Conservation (phyloP, 2,888 invertebrate genomes). For the Calameuta idolon region DNA sequence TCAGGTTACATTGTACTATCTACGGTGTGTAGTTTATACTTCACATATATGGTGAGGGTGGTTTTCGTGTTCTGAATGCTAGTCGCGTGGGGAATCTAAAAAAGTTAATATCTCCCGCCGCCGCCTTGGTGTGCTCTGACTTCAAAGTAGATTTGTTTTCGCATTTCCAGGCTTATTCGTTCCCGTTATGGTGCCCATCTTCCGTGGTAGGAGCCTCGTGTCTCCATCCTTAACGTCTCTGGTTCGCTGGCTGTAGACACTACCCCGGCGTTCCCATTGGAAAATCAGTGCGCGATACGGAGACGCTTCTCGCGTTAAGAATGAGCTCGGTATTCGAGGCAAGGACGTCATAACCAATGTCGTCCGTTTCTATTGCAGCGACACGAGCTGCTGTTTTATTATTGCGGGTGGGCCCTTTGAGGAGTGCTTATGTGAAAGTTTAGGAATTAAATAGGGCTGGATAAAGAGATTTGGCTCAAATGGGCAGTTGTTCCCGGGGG, state of each 20-base stretch:
- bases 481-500: neutral
- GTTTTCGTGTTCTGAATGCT: slow-evolving; percentile 44
- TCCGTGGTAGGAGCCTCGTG: neutral
- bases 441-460: neutral
- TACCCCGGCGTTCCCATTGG: neutral
- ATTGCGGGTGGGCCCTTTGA: neutral
- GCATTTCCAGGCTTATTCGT: slow-evolving; percentile 51
- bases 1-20: slow-evolving; percentile 48
- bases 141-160: slow-evolving; percentile 59
- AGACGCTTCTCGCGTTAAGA: neutral
- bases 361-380: neutral
- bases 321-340: neutral
- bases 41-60: slow-evolving; percentile 44
- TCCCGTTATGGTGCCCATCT: slow-evolving; percentile 30
- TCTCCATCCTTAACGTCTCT: neutral
- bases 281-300: slow-evolving; percentile 5
- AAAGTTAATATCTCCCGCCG: slow-evolving; percentile 60
- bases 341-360: neutral
- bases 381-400: neutral
- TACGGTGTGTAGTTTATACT: slow-evolving; percentile 49
- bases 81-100: slow-evolving; percentile 36
- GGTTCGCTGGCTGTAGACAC: neutral
- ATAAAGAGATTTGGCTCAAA: neutral
- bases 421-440: neutral
- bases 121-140: slow-evolving; percentile 48